phyloP scores from a whole-genome alignment of 1,140 invertebrate species.

The Babylonia areolata region DNA sequence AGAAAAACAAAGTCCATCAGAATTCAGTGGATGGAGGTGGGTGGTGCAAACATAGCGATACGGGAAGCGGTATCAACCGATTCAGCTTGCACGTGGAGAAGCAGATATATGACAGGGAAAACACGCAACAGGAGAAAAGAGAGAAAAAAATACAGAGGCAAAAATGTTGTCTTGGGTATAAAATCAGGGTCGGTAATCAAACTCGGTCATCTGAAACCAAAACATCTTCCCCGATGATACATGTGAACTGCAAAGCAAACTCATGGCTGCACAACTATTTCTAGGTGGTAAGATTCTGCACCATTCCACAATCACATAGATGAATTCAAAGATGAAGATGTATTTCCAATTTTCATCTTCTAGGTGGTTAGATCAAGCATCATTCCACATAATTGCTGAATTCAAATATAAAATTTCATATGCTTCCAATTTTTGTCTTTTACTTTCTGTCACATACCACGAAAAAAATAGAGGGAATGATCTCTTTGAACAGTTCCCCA shows the following conservation, averaged over 20 bases:
- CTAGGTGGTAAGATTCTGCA: no score
- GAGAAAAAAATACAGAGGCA: background rate
- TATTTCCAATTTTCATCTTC: no score
- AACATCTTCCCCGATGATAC: background rate
- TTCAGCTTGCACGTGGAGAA: background rate
- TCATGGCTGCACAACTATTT: background rate
- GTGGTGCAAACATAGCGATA: background rate
- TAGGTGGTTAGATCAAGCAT: no score
- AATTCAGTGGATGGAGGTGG: background rate
- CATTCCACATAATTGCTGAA: no score
- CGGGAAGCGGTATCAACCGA: background rate
- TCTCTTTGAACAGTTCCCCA: no score
- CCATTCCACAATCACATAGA: no score
- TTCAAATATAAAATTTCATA: no score
- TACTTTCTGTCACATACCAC: no score
- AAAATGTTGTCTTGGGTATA: background rate
- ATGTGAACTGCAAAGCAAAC: background rate
- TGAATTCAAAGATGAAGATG: background rate
- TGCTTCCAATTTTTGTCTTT: no score
- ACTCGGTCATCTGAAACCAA: conserved; percentile 16
- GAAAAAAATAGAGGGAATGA: no score
- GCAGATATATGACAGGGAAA: background rate
- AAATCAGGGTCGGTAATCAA: conserved; percentile 7
- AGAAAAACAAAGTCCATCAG: background rate
- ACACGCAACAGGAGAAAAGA: background rate